phyloP scores from a whole-genome alignment of 1,140 invertebrate genomes.

The Drosophila auraria region DNA sequence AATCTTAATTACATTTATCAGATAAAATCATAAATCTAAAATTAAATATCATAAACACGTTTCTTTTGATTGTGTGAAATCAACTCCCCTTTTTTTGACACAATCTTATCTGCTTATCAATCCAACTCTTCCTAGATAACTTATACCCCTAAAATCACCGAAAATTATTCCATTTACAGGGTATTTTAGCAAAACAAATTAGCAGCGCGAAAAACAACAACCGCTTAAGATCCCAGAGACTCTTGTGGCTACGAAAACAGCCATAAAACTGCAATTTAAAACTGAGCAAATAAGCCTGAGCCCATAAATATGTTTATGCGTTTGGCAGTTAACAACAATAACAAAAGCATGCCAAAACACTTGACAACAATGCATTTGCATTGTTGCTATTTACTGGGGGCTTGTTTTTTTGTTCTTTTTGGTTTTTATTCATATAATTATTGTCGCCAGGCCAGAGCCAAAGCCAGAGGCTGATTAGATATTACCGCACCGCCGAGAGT shows the following conservation, averaged over 20 bases:
- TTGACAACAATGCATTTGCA: slow-evolving; percentile 70
- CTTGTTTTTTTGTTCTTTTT: slow-evolving; percentile 8
- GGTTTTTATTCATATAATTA: slow-evolving; percentile 47
- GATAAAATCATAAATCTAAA: slow-evolving; percentile 38
- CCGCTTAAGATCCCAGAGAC: neutral
- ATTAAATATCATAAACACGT: neutral
- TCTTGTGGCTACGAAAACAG: slow-evolving; percentile 47
- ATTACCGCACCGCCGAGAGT: slow-evolving; percentile 41
- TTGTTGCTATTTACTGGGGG: slow-evolving; percentile 26
- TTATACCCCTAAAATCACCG: neutral
- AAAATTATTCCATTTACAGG: neutral
- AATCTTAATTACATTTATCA: slow-evolving; percentile 14
- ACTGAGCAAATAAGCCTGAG: slow-evolving; percentile 42
- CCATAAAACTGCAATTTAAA: slow-evolving; percentile 48
- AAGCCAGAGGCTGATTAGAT: slow-evolving; percentile 57
- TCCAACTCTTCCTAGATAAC: neutral
- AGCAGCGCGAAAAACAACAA: slow-evolving; percentile 27
- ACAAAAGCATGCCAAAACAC: slow-evolving; percentile 46
- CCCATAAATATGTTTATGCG: slow-evolving; percentile 62
- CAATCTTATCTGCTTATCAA: slow-evolving; percentile 26
- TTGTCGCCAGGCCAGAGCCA: slow-evolving; percentile 21
- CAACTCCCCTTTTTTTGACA: neutral
- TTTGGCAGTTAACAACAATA: slow-evolving; percentile 29
- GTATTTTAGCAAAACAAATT: slow-evolving; percentile 26
- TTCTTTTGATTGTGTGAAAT: neutral